These are phyloP conservation scores for Aethes cnicana DNA, from an alignment of 2,888 invertebrate genomes.

Conservation along the genomic window DNA sequence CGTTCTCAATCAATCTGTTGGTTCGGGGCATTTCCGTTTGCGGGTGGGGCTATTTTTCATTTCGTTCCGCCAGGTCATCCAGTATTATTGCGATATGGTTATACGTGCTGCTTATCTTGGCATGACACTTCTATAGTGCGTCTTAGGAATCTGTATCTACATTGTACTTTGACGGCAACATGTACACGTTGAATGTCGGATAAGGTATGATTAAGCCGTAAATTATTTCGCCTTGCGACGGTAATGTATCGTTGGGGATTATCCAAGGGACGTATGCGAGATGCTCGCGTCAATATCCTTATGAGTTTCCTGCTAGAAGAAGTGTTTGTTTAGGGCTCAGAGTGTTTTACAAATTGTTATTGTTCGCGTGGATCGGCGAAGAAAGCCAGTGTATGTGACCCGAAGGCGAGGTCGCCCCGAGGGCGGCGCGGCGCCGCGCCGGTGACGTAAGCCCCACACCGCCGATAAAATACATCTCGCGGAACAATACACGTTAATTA, in stretches of 20 bases:
- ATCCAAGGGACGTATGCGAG: slow-evolving; percentile 1
- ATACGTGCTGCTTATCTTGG: slow-evolving; percentile 6
- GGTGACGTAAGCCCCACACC: slow-evolving; percentile 53
- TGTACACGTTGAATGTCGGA: slow-evolving; percentile 7
- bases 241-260: background rate
- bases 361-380: slow-evolving; percentile 7
- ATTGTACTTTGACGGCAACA: background rate
- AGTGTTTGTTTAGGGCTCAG: background rate
- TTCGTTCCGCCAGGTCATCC: background rate
- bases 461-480: slow-evolving; percentile 23
- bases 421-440: slow-evolving; percentile 32
- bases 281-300: slow-evolving; percentile 9
- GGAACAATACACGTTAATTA: slow-evolving; percentile 31
- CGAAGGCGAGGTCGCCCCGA: slow-evolving; percentile 50
- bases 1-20: background rate
- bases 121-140: slow-evolving; percentile 5
- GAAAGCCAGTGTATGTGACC: slow-evolving; percentile 46
- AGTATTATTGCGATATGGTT: background rate
- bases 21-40: background rate
- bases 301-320: background rate
- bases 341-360: slow-evolving; percentile 5
- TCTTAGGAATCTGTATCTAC: background rate
- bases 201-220: slow-evolving; percentile 3
- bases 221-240: slow-evolving; percentile 8
- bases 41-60: background rate